These are phyloP conservation scores for Siniperca chuatsi DNA, from an alignment of 2,113 vertebrate species.

Conservation along the genomic window DNA sequence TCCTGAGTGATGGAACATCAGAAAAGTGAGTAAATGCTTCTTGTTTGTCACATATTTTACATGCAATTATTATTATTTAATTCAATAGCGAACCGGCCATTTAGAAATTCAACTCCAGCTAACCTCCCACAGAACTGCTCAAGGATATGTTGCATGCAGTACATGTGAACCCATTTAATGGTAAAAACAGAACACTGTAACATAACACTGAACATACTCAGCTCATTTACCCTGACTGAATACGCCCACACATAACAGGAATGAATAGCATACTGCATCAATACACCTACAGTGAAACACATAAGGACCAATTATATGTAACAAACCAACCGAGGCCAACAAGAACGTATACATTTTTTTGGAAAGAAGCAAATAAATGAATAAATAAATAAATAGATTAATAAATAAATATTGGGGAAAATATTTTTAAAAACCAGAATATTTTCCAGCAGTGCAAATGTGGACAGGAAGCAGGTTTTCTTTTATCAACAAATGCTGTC, in stretches of 20 bases:
- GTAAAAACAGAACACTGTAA: conserved; percentile 38
- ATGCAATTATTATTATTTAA: conserved; percentile 32
- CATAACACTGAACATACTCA: conserved; percentile 7
- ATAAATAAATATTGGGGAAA: conserved; percentile 18
- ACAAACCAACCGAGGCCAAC: background rate
- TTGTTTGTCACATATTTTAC: background rate
- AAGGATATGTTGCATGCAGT: conserved; percentile 22
- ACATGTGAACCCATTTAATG: conserved; percentile 42
- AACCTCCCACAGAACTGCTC: conserved; percentile 53
- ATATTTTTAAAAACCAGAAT: background rate
- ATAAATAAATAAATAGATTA: conserved; percentile 16
- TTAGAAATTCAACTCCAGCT: conserved; percentile 33
- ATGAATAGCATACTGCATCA: conserved; percentile 21
- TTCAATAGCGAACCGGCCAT: background rate
- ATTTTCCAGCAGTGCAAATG: background rate
- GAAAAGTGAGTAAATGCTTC: background rate
- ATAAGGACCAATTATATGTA: conserved; percentile 2
- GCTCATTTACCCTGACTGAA: conserved; percentile 11
- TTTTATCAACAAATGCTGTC: background rate
- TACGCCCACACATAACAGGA: conserved; percentile 43
- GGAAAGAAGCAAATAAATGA: background rate
- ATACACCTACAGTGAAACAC: conserved; percentile 28
- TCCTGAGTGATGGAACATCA: background rate
- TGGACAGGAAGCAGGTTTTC: background rate
- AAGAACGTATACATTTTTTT: background rate